A percentile compares a stretch with the other conserved stretches of the same genome.
These are phyloP conservation scores for Tribolium madens DNA, from an alignment of 1,140 invertebrate genomes.

Conservation along the genomic window DNA sequence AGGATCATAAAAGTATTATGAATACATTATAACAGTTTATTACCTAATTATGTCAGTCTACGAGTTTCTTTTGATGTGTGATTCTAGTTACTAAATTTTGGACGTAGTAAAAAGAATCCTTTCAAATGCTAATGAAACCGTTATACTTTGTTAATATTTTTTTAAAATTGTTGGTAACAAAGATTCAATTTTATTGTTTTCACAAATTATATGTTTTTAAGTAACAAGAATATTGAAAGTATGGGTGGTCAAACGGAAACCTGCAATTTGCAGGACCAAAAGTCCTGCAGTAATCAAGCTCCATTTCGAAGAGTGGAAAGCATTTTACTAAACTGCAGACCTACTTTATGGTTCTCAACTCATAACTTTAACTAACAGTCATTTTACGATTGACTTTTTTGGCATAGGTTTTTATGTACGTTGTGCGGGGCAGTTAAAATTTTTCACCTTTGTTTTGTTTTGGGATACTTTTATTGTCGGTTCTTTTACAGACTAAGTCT, in stretches of 20 bases:
- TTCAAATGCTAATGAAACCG: too few relatives aligned
- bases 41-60: conserved; percentile 38
- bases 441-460: conserved; percentile 63
- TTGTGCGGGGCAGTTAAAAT: conserved; percentile 59
- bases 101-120: not conserved
- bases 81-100: not conserved
- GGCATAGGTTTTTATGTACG: conserved; percentile 57
- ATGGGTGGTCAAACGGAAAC: not conserved
- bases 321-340: conserved; percentile 31
- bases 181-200: not conserved
- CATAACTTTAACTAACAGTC: conserved; percentile 47
- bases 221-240: not conserved
- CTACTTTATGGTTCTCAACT: conserved; percentile 53
- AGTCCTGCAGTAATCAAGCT: not conserved
- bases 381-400: conserved; percentile 62
- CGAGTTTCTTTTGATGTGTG: not conserved
- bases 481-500: conserved; percentile 60
- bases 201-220: not conserved
- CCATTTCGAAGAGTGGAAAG: conserved; percentile 4
- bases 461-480: conserved; percentile 61
- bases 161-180: too few relatives aligned
- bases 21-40: conserved; percentile 31
- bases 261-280: not conserved
- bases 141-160: too few relatives aligned
- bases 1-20: conserved; percentile 32